phyloP scores from a whole-genome alignment of 2,888 invertebrate genomes.

The Eumerus sabulonum region DNA sequence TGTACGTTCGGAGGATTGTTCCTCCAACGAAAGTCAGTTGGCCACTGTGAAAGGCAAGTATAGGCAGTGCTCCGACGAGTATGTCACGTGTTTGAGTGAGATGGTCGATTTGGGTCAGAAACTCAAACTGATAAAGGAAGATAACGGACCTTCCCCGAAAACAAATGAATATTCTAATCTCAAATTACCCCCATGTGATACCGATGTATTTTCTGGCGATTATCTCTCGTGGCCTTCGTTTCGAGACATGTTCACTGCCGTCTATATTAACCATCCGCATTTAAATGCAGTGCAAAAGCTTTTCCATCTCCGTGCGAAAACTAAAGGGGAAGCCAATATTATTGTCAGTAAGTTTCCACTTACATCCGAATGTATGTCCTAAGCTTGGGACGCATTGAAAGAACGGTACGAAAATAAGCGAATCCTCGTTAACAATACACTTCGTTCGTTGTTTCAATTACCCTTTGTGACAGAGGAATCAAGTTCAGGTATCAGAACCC shows the following conservation, averaged over 20 bases:
- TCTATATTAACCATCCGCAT: not conserved
- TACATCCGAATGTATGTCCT: not conserved
- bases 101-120: too few species aligned
- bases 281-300: slow-evolving; percentile 2
- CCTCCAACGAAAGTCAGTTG: too few species aligned
- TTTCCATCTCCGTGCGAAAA: not conserved
- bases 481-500: not conserved
- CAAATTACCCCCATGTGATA: not conserved
- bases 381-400: not conserved
- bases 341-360: slow-evolving; percentile 1
- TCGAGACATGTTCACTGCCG: slow-evolving; percentile 1
- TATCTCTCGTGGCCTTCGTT: not conserved
- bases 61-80: too few species aligned
- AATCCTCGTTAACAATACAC: not conserved
- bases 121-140: too few species aligned
- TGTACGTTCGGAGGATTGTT: too few species aligned
- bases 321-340: not conserved
- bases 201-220: not conserved
- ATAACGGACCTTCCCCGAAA: too few species aligned
- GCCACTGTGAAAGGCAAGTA: too few species aligned
- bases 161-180: not conserved
- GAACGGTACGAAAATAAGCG: slow-evolving; percentile 1
- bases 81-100: too few species aligned
- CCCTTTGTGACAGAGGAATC: not conserved
- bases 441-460: not conserved